Conservation (phyloP, 2,113 vertebrate species). For the Corythaeola cristata region DNA sequence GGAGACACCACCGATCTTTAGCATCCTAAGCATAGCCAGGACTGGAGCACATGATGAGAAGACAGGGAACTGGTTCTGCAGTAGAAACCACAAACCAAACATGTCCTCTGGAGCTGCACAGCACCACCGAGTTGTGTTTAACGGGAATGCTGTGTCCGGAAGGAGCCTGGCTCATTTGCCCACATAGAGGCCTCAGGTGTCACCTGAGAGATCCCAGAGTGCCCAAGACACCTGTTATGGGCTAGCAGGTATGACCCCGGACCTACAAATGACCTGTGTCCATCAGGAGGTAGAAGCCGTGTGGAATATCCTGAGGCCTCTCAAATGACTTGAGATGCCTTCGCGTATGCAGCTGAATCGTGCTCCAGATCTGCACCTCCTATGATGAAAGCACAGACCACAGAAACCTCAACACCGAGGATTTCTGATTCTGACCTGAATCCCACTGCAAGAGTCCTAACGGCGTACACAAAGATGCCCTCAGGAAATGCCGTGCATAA, state of each 20-base stretch:
- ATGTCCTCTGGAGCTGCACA: not conserved
- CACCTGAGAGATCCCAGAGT: not conserved
- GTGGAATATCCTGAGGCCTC: not conserved
- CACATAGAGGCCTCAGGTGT: not conserved
- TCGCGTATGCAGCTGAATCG: fast-evolving
- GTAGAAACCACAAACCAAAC: not conserved
- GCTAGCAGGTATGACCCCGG: not conserved
- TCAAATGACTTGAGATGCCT: not conserved
- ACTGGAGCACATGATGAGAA: fast-evolving
- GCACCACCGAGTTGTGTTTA: not conserved
- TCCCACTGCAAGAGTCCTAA: not conserved
- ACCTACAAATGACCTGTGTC: fast-evolving
- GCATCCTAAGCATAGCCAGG: not conserved
- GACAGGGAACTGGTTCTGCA: not conserved
- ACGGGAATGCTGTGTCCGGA: not conserved
- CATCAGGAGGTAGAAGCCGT: fast-evolving
- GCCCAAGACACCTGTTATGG: fast-evolving
- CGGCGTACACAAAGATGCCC: fast-evolving
- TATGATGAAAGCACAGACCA: not conserved
- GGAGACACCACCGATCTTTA: not conserved
- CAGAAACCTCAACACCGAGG: not conserved
- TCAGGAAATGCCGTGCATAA: fast-evolving
- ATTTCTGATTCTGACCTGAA: not conserved
- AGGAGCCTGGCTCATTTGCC: not conserved
- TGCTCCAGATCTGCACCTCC: not conserved